Base-by-base conservation (phyloP, 2,888 invertebrate species). In the Lissonota sp. region DNA sequence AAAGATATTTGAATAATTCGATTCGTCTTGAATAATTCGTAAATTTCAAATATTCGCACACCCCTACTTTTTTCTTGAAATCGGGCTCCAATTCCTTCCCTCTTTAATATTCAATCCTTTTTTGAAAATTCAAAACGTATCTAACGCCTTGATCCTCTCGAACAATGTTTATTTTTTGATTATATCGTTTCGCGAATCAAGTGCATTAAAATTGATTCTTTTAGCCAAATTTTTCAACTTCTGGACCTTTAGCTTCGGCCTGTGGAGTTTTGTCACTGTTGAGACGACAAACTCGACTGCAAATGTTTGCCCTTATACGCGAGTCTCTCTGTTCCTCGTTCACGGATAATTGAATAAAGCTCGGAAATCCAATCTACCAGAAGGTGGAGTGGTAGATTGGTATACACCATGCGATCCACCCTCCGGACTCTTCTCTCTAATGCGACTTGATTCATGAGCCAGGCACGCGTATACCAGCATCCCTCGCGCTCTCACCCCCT, bases 361-460 rank as follows among this genome's bases (percentile, higher is more conserved):
- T 88, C 86, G 85, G 86, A 87, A 91, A 92, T 92, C 92, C 90
- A 92, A 92, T 92, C 91, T 91, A 92, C 90, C 91, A 86, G 84
- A 88, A 88, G 89, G 89, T 87, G 86, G 86, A 88, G 86, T 85
- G 87, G 90, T 89, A 89, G 90, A 91, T 92, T 89, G 90, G 89
- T 89, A 87, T 87, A 87, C 87, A 86, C 87, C 75, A 39, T 55
- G 70, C 60, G 51, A 64, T 77, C 71, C 62, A 66, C 75, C 76
- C 74, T 69, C 64, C 58, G 53, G 69, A 12, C 70, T 58, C 49
- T 84, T 71, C 79, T 84, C 88, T 74, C 89, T 92, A 92, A 92
- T 92, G 87, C 90, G 90, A 91, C 91, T 92, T 92, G 92, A 92
- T 92, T 92, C 92, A 92, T 92, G 92, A 90, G 91, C 87, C 86